phyloP scores from a whole-genome alignment of 2,113 vertebrate species.

The Sorex fumeus region DNA sequence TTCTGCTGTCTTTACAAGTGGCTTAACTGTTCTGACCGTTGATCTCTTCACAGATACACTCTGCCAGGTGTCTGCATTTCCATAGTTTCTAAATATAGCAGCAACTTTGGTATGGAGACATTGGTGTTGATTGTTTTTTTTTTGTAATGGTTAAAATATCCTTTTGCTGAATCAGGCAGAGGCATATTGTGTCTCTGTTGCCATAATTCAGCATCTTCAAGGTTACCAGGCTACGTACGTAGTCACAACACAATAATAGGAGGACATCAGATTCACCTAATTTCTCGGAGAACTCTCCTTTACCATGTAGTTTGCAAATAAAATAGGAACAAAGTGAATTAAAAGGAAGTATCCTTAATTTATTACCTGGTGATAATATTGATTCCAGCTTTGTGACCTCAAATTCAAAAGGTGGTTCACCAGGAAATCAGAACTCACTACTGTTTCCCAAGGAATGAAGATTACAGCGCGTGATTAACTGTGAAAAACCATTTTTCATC shows the following conservation, averaged over 20 bases:
- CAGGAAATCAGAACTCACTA: neutral
- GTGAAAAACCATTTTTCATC: neutral
- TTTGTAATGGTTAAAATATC: neutral
- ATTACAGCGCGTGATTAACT: neutral
- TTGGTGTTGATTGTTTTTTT: neutral
- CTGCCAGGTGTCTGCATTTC: neutral
- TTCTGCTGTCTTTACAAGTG: too few species aligned
- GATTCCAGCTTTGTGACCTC: neutral
- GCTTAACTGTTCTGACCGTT: neutral
- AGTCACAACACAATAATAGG: neutral
- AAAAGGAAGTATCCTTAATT: neutral
- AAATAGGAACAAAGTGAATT: neutral
- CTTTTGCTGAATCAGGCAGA: neutral
- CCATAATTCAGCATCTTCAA: too few species aligned
- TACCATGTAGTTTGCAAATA: neutral
- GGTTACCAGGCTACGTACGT: too few species aligned
- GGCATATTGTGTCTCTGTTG: neutral
- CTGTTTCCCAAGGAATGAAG: neutral
- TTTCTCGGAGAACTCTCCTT: neutral
- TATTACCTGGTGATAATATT: neutral
- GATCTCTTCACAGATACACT: conserved; percentile 3
- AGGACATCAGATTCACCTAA: neutral
- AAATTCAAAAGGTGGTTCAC: neutral
- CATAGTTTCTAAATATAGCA: conserved; percentile 10
- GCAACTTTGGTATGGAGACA: neutral